These are phyloP conservation scores for Caranx melampygus DNA, from an alignment of 2,113 vertebrate genomes.

Conservation along the genomic window DNA sequence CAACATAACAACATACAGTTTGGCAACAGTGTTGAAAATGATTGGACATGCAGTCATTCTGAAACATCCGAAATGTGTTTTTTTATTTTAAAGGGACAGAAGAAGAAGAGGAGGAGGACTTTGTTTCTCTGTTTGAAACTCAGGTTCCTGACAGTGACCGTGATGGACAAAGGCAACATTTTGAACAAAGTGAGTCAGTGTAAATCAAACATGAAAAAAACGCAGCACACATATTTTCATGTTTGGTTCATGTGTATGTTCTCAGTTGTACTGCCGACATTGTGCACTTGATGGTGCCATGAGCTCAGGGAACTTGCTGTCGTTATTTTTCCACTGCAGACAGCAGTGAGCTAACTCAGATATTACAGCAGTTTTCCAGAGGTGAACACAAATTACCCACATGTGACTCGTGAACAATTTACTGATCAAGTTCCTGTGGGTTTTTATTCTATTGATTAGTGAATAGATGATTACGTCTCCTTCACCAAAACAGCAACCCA, in stretches of 20 bases:
- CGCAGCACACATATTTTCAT: not conserved
- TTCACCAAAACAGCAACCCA: not conserved
- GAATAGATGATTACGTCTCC: not conserved
- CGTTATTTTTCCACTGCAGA: not conserved
- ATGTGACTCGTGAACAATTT: constrained; percentile 21
- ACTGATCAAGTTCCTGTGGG: not conserved
- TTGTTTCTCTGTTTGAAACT: constrained; percentile 85
- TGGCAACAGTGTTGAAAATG: not conserved
- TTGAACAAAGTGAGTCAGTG: constrained; percentile 64
- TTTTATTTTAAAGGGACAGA: constrained; percentile 42
- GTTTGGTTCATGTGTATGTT: not conserved
- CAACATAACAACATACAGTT: not conserved
- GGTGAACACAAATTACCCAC: constrained; percentile 25
- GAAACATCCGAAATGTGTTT: not conserved
- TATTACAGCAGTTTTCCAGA: constrained; percentile 33
- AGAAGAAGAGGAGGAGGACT: constrained; percentile 73
- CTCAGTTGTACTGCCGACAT: not conserved
- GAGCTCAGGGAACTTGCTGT: constrained; percentile 19
- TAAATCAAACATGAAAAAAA: not conserved
- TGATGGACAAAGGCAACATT: constrained; percentile 38
- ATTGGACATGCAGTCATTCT: not conserved
- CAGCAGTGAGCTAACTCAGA: not conserved
- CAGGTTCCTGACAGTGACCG: constrained; percentile 81
- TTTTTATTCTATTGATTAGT: constrained; percentile 24
- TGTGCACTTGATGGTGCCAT: constrained; percentile 76